Evolutionary conservation across 2,888 invertebrate genomes (phyloP).

Genomic region (Malthinus flaveolus): DNA sequence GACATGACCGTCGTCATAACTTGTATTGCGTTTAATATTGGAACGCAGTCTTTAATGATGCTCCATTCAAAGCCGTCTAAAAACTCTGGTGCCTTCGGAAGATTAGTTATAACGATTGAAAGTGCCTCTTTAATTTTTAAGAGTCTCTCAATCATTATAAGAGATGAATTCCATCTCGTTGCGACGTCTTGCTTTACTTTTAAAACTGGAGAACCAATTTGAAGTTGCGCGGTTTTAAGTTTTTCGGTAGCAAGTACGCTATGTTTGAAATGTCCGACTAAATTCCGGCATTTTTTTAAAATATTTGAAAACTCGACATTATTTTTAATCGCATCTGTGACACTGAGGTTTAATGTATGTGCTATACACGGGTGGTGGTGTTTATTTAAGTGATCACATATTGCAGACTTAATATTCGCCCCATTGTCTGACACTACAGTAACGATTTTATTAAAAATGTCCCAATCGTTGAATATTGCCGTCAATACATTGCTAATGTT

Average conservation of each 20-base stretch:
- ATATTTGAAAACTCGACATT: background rate
- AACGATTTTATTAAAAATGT: conserved; percentile 36
- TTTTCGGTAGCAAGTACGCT: conserved; percentile 34
- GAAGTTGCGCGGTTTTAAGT: conserved; percentile 33
- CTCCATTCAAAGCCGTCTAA: too few relatives aligned
- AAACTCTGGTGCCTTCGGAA: too few relatives aligned
- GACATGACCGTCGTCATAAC: too few relatives aligned
- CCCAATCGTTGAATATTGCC: too few relatives aligned
- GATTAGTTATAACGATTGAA: too few relatives aligned
- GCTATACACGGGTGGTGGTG: conserved; percentile 38
- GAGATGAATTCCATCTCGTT: conserved; percentile 38
- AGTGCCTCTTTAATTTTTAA: too few relatives aligned
- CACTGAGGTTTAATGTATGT: conserved; percentile 36
- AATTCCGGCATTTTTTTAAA: background rate
- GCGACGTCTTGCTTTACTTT: conserved; percentile 39
- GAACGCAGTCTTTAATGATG: too few relatives aligned
- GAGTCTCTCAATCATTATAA: background rate
- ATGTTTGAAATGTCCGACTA: conserved; percentile 36
- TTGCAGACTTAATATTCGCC: conserved; percentile 39
- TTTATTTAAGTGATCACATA: conserved; percentile 36
- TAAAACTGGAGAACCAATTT: conserved; percentile 30
- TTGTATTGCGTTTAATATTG: too few relatives aligned
- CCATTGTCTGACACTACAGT: conserved; percentile 39
- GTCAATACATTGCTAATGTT: too few relatives aligned
- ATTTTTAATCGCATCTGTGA: conserved; percentile 19